These are phyloP conservation scores for Elegia similella DNA, from an alignment of 2,888 invertebrate species.

Conservation along the genomic window DNA sequence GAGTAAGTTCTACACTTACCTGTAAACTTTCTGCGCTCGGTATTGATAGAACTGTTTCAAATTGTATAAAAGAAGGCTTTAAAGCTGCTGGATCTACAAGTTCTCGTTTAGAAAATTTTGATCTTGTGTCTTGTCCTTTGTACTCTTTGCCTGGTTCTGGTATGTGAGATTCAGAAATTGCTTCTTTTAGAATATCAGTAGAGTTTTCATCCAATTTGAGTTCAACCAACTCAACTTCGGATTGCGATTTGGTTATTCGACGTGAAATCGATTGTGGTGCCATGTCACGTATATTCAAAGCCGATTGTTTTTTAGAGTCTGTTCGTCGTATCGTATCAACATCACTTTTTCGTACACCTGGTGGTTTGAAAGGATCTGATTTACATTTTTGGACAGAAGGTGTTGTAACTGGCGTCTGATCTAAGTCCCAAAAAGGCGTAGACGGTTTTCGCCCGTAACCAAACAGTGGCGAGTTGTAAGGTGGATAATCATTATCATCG, in stretches of 20 bases:
- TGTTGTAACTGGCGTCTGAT: not conserved
- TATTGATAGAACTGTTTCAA: not conserved
- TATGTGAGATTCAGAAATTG: not conserved
- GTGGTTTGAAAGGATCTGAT: too few species aligned
- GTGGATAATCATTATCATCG: not conserved
- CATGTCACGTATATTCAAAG: too few species aligned
- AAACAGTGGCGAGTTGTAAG: not conserved
- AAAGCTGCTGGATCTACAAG: not conserved
- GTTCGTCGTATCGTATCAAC: too few species aligned
- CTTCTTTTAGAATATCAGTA: not conserved
- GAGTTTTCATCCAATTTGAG: too few species aligned
- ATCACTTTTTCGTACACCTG: too few species aligned
- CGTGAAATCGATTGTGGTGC: too few species aligned
- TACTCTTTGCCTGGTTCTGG: not conserved
- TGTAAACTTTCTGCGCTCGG: not conserved
- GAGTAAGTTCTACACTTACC: not conserved
- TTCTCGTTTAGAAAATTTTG: not conserved
- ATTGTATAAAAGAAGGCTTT: not conserved
- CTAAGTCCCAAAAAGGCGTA: not conserved
- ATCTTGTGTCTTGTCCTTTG: not conserved
- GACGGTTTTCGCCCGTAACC: not conserved
- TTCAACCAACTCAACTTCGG: too few species aligned
- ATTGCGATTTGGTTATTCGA: too few species aligned
- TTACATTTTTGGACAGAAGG: not conserved
- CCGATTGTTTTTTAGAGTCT: too few species aligned